phyloP scores from a whole-genome alignment of 2,888 invertebrate species.

The Euproctis similis region DNA sequence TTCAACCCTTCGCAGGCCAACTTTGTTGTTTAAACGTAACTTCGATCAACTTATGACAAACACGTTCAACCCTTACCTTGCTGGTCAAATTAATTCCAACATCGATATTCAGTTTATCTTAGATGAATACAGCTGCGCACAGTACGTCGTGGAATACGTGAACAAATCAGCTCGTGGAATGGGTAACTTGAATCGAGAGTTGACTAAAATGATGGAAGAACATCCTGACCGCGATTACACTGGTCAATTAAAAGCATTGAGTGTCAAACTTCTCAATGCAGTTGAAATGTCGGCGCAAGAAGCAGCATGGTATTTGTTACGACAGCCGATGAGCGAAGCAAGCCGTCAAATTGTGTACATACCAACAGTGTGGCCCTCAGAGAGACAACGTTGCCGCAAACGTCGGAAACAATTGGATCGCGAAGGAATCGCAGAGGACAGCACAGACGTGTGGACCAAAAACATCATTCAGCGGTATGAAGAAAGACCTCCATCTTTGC shows the following conservation, averaged over 20 bases:
- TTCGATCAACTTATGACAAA: constrained; percentile 30
- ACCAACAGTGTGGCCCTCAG: constrained; percentile 40
- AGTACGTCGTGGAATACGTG: constrained; percentile 40
- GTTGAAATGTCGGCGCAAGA: constrained; percentile 48
- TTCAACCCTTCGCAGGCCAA: constrained; percentile 29
- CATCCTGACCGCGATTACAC: constrained; percentile 23
- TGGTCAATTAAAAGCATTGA: constrained; percentile 18
- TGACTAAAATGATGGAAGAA: constrained; percentile 28
- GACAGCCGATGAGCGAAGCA: constrained; percentile 44
- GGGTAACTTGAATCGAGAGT: constrained; percentile 31
- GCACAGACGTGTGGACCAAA: constrained; percentile 29
- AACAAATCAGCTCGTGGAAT: constrained; percentile 40
- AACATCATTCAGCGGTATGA: constrained; percentile 26
- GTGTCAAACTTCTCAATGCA: constrained; percentile 32
- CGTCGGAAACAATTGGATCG: constrained; percentile 25
- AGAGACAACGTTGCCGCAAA: constrained; percentile 31
- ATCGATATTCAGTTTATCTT: constrained; percentile 30
- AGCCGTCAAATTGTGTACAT: constrained; percentile 33
- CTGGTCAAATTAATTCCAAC: constrained; percentile 28
- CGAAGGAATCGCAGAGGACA: constrained; percentile 22
- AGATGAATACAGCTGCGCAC: constrained; percentile 31
- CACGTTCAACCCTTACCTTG: constrained; percentile 37
- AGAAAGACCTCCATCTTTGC: constrained; percentile 23
- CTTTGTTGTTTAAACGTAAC: constrained; percentile 23
- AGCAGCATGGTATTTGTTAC: constrained; percentile 53